These are phyloP conservation scores for Drosophila nebulosa DNA, from an alignment of 1,140 invertebrate genomes.

Conservation along the genomic window DNA sequence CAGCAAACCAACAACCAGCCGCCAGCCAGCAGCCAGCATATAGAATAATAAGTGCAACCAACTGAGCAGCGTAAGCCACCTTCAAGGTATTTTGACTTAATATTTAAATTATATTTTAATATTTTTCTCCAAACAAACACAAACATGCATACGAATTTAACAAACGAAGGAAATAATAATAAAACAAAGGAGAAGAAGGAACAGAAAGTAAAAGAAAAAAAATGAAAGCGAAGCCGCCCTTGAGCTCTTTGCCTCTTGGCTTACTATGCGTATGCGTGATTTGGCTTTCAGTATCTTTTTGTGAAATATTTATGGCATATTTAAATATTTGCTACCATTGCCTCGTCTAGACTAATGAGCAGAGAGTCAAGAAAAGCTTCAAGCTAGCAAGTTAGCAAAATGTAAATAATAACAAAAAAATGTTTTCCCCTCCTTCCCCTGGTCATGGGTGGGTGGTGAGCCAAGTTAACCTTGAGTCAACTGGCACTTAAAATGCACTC, in stretches of 20 bases:
- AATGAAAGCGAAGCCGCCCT: not conserved
- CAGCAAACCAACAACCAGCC: too few relatives aligned
- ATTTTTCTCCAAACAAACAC: slow-evolving; percentile 19
- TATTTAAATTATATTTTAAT: slow-evolving; percentile 38
- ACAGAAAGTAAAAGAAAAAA: not conserved
- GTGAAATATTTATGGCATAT: slow-evolving; percentile 43
- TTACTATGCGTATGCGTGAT: slow-evolving; percentile 38
- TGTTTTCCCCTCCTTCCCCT: not conserved
- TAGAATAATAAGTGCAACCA: slow-evolving; percentile 17
- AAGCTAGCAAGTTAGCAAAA: slow-evolving; percentile 20
- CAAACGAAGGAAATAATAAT: not conserved
- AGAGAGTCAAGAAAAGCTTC: slow-evolving; percentile 7
- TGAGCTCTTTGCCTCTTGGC: not conserved
- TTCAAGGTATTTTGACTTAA: slow-evolving; percentile 26
- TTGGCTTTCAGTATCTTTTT: slow-evolving; percentile 14
- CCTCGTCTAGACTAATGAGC: slow-evolving; percentile 33
- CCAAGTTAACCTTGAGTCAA: slow-evolving; percentile 42
- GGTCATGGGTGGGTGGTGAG: not conserved
- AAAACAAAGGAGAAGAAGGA: not conserved
- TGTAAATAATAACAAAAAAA: slow-evolving; percentile 43
- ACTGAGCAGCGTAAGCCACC: slow-evolving; percentile 10
- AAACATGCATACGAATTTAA: not conserved
- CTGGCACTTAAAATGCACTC: slow-evolving; percentile 57
- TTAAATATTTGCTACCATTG: slow-evolving; percentile 19
- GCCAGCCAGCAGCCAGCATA: not conserved